Conservation (phyloP, 2,113 vertebrate genomes). For the Ochotona princeps region DNA sequence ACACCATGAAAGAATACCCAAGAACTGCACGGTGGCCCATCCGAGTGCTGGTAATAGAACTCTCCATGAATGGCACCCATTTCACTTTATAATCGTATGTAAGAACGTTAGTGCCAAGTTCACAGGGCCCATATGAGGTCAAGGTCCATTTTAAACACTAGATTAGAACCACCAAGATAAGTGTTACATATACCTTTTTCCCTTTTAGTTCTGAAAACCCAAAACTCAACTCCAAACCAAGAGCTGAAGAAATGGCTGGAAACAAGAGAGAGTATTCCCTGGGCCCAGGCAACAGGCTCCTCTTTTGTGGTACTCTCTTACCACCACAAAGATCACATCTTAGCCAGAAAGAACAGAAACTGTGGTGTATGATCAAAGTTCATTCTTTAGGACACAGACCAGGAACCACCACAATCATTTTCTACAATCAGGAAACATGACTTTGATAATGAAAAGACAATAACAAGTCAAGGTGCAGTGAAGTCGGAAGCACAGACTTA, state of each 20-base stretch:
- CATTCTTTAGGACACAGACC: neutral
- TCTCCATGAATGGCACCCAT: neutral
- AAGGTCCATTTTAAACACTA: conserved; percentile 34
- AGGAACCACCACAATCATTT: neutral
- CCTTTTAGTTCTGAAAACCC: neutral
- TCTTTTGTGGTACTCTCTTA: neutral
- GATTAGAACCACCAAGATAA: neutral
- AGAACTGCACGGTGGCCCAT: neutral
- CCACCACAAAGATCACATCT: neutral
- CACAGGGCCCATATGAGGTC: neutral
- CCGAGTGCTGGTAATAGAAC: neutral
- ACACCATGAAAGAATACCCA: neutral
- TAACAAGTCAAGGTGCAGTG: neutral
- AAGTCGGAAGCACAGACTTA: neutral
- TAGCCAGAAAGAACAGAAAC: conserved; percentile 18
- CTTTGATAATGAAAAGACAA: neutral
- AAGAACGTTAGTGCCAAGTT: neutral
- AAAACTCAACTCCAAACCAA: neutral
- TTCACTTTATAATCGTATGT: conserved; percentile 12
- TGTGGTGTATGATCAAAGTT: neutral
- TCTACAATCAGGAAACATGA: neutral
- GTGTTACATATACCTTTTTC: neutral
- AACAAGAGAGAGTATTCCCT: neutral
- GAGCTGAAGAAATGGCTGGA: neutral
- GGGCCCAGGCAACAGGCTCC: neutral